These are phyloP conservation scores for Motacilla tschutschensis DNA, from an alignment of 2,113 vertebrate genomes.

Conservation along the genomic window DNA sequence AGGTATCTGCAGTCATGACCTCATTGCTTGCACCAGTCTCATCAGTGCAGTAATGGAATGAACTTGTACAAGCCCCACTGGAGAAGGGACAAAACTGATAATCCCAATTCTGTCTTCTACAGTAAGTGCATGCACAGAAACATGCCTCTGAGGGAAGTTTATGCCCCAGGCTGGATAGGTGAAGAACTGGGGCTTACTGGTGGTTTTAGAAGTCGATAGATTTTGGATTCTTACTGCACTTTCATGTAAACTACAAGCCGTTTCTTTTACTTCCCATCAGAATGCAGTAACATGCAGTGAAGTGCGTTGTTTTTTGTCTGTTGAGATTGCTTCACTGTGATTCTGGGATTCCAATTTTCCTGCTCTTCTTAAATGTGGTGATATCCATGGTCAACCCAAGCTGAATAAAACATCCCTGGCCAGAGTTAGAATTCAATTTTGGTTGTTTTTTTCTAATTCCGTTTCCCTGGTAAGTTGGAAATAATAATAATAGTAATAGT, in stretches of 20 bases:
- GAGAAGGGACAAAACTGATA: conserved; percentile 16
- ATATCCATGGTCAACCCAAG: not conserved
- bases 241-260: not conserved
- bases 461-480: not conserved
- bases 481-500: not conserved
- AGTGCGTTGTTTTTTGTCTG: not conserved
- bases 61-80: conserved; percentile 5
- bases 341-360: not conserved
- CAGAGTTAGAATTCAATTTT: not conserved
- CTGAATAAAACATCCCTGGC: not conserved
- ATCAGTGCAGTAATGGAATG: not conserved
- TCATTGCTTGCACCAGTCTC: not conserved
- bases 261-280: not conserved
- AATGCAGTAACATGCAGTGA: not conserved
- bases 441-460: not conserved
- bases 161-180: not conserved
- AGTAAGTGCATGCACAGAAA: not conserved
- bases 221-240: not conserved
- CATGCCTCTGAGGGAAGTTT: not conserved
- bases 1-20: conserved; percentile 37
- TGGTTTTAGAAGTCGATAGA: not conserved
- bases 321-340: not conserved
- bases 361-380: not conserved
- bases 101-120: not conserved
- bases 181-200: not conserved